Percentiles rank a stretch among this genome's conserved stretches.
Conservation (phyloP, 2,888 invertebrate genomes). For the Neoitamus cyanurus region DNA sequence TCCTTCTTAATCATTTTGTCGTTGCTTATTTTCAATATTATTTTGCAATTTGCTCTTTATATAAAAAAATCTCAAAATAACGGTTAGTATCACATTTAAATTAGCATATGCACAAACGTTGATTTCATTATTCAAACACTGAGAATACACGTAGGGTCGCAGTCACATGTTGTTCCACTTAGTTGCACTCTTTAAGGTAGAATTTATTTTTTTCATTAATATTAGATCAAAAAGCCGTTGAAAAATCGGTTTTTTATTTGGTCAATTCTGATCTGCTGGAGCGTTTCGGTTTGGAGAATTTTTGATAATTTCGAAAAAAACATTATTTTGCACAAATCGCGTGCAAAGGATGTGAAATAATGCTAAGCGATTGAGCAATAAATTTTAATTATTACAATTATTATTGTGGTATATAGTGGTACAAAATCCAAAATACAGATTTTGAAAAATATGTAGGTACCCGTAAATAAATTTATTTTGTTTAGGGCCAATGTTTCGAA, state of each 20-base stretch:
- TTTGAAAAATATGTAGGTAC: too few relatives aligned
- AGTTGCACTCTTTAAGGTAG: background rate
- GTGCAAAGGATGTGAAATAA: too few relatives aligned
- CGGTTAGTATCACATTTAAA: constrained; percentile 31
- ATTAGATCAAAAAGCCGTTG: background rate
- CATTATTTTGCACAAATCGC: too few relatives aligned
- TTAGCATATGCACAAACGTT: background rate
- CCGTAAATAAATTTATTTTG: too few relatives aligned
- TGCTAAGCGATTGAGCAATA: too few relatives aligned
- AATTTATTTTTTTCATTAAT: background rate
- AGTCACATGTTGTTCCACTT: constrained; percentile 39
- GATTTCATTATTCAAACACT: background rate
- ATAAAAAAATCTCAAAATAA: constrained; percentile 42
- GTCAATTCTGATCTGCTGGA: background rate
- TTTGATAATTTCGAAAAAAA: too few relatives aligned
- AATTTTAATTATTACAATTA: too few relatives aligned
- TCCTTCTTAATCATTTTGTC: constrained; percentile 56
- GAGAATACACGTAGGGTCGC: background rate
- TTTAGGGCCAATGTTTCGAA: too few relatives aligned
- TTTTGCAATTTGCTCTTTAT: constrained; percentile 25
- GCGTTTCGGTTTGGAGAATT: too few relatives aligned
- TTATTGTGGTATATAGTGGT: too few relatives aligned
- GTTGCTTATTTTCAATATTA: constrained; percentile 35
- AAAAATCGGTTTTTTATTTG: background rate
- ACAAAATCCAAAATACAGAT: too few relatives aligned